Conservation (phyloP, 2,113 vertebrate genomes). For the Oreocharis arfaki region DNA sequence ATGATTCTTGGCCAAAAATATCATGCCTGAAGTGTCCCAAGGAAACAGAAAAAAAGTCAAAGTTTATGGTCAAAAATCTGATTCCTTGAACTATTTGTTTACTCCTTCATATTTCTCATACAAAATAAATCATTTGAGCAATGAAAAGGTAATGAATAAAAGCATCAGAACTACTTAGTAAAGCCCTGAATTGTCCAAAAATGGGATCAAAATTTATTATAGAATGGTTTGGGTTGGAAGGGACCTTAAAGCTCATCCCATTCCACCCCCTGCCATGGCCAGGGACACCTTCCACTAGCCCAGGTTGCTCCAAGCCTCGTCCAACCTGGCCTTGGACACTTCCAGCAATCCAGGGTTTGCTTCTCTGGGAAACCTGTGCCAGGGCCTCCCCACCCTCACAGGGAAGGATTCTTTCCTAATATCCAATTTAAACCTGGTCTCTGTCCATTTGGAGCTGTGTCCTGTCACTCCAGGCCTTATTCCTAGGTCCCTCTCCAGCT, state of each 20-base stretch:
- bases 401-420: background rate
- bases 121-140: background rate
- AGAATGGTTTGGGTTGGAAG: background rate
- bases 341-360: too few species aligned
- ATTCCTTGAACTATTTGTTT: background rate
- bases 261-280: fast-evolving
- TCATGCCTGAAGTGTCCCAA: background rate
- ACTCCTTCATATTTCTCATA: background rate
- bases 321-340: background rate
- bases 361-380: fast-evolving
- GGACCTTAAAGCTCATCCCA: fast-evolving
- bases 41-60: background rate
- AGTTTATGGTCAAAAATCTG: background rate
- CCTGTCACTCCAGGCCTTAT: background rate
- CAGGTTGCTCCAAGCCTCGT: fast-evolving
- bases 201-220: background rate
- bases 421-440: background rate
- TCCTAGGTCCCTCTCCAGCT: background rate
- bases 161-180: background rate
- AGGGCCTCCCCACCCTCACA: background rate
- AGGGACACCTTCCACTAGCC: background rate
- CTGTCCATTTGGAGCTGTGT: background rate
- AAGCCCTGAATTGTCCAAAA: background rate
- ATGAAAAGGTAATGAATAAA: background rate
- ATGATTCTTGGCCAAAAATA: background rate